Evolutionary conservation across 1,140 invertebrate species (phyloP).

Genomic region (Cydia strobilella): DNA sequence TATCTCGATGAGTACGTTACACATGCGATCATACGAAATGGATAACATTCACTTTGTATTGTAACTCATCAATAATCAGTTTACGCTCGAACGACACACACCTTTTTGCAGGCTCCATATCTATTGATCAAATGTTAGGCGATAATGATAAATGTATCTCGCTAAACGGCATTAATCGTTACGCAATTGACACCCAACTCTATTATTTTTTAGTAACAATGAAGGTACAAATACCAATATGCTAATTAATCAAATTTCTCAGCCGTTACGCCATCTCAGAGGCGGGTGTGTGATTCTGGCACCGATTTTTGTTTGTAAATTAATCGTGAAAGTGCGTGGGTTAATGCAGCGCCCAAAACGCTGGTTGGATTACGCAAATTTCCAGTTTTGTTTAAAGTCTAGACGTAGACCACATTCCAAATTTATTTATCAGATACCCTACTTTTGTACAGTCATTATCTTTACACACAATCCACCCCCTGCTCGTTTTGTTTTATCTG

Average conservation of each 20-base stretch:
- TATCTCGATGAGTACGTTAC: background rate
- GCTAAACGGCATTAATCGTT: conserved; percentile 28
- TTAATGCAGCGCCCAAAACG: conserved; percentile 32
- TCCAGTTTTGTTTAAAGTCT: conserved; percentile 17
- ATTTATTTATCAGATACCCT: no score
- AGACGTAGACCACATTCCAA: background rate
- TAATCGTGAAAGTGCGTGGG: conserved; percentile 50
- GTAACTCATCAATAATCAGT: conserved; percentile 1
- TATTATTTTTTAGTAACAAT: conserved; percentile 38
- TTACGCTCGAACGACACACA: conserved; percentile 1
- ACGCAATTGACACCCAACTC: conserved; percentile 21
- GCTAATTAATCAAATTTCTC: conserved; percentile 51
- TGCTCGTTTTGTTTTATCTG: no score
- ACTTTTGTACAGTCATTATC: no score
- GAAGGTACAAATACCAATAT: conserved; percentile 45
- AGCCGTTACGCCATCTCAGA: conserved; percentile 40
- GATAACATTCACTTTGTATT: background rate
- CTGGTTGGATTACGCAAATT: conserved; percentile 44
- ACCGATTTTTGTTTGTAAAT: conserved; percentile 34
- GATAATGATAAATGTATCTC: conserved; percentile 25
- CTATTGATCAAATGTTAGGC: conserved; percentile 2
- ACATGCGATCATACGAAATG: background rate
- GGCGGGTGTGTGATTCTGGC: conserved; percentile 31
- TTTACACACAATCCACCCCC: no score
- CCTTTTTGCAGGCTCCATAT: conserved; percentile 4